Evolutionary conservation across 2,797 vertebrate species (phyloP), one percentile per base, ranked within the genome.

Genomic region (Zalophus californianus): DNA sequence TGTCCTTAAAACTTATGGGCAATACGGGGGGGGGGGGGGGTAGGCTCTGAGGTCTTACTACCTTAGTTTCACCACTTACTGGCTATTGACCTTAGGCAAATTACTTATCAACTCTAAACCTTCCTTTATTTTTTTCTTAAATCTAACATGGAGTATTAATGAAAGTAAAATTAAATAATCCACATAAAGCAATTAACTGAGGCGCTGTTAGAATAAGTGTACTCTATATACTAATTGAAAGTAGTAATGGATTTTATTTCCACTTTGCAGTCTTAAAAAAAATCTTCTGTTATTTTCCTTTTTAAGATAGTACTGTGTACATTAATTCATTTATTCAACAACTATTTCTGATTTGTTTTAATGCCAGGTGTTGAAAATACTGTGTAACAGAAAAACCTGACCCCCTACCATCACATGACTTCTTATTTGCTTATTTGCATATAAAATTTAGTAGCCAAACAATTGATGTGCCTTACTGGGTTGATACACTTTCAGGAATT

Each of bases 121-220:
- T 21, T 27, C 12, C 2, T 72, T 72, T 68, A n/a, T n/a, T 52
- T 27, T 86, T 73, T 66, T 66, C 9, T 90, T 64, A 87, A 95
- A 50, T 48, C 13, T 48, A 92, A 94, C 94, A 87, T 92, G 54
- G 10, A 4, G 23, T 91, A 94, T 75, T 96, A 92, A 90, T 32
- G 25, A 72, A 97, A 94, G 92, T 92, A 84, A 64, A 97, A 84
- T 83, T 84, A 85, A 88, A 85, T 68, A 96, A 85, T 94, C 32
- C 50, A 80, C n/a, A 12, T 90, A 95, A 85, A 90, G n/a, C 86
- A 96, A 92, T 68, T 82, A 95, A 4, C 85, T 38, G 15, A 88
- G 14, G 14, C 11, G 70, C 50, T 91, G 62, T 15, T 96, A 84
- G 27, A 94, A 52, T 86, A 83, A 95, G 12, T 72, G 1, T 0